Conservation (phyloP, 2,888 invertebrate species). For the Zonitis immaculata region DNA sequence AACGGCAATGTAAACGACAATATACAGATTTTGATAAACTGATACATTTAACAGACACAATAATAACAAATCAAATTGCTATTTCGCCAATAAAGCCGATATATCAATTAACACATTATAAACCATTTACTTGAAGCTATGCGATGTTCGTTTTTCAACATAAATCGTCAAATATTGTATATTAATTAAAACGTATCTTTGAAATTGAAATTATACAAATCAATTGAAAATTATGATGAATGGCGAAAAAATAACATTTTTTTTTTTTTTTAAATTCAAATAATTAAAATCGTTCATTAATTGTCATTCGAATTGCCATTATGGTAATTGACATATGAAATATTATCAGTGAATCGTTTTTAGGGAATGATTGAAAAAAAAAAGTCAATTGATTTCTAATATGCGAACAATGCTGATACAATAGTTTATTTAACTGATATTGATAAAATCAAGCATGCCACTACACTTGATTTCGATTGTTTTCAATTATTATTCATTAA, state of each 20-base stretch:
- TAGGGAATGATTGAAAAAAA: neutral
- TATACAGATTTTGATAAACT: neutral
- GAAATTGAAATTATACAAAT: no score
- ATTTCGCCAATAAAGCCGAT: neutral
- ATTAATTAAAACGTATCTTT: no score
- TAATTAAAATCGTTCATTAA: neutral
- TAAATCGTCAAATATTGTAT: no score
- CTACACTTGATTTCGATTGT: no score
- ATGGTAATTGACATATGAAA: neutral
- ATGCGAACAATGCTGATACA: neutral
- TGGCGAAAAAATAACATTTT: neutral
- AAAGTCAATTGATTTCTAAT: neutral
- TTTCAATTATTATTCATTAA: no score
- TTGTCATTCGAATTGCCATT: neutral
- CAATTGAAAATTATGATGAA: neutral
- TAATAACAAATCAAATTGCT: conserved; percentile 3
- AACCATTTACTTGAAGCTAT: neutral
- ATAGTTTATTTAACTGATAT: neutral
- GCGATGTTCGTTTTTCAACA: neutral
- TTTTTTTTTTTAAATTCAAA: neutral
- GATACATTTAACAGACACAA: neutral
- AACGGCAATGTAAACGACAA: neutral
- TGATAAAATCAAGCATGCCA: neutral
- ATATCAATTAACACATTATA: neutral
- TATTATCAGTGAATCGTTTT: neutral